A percentile compares a stretch with the other conserved stretches of the same genome.
Conservation (phyloP, 2,113 vertebrate species). For the Eubucco bourcierii region DNA sequence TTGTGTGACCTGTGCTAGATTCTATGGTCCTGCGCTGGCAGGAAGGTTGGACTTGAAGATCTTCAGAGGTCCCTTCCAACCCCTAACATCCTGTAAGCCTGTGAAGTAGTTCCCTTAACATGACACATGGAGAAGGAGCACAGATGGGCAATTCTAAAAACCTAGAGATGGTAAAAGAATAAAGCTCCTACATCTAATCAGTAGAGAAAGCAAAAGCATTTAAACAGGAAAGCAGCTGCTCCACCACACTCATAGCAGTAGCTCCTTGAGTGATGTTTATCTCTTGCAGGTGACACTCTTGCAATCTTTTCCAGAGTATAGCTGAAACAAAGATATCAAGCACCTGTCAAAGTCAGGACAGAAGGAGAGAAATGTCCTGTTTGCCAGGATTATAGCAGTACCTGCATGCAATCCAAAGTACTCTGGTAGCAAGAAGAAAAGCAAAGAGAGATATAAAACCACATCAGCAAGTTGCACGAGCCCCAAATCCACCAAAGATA, state of each 20-base stretch:
- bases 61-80: too few species aligned
- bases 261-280: neutral
- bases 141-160: neutral
- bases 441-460: conserved; percentile 64
- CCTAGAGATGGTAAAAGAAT: neutral
- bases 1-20: too few species aligned
- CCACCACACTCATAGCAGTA: neutral
- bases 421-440: conserved; percentile 81
- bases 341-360: conserved; percentile 18
- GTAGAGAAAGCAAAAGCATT: neutral
- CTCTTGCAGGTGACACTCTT: neutral
- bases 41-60: too few species aligned
- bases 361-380: neutral
- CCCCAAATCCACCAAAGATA: neutral
- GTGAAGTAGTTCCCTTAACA: neutral
- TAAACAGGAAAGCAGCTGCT: neutral
- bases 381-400: conserved; percentile 70
- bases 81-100: too few species aligned
- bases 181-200: neutral
- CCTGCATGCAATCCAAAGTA: conserved; percentile 99
- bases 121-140: neutral
- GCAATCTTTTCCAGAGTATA: conserved; percentile 11
- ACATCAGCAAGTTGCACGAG: conserved; percentile 52
- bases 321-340: neutral
- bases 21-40: too few species aligned